phyloP scores from a whole-genome alignment of 2,888 invertebrate species.

The Diarsia brunnea region DNA sequence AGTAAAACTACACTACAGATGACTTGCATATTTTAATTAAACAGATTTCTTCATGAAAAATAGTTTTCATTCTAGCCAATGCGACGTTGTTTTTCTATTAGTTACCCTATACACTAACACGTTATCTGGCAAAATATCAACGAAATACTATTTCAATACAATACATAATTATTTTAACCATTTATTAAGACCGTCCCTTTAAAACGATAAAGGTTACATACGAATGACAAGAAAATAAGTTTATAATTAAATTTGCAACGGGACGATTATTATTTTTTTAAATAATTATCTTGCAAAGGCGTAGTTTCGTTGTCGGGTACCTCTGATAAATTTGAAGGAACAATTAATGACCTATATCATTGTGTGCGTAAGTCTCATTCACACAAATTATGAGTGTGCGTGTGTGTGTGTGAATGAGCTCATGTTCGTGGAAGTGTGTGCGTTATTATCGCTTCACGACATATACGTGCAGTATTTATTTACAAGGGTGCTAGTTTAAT shows the following conservation, averaged over 20 bases:
- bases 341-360: constrained; percentile 76
- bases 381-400: background rate
- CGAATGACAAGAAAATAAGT: constrained; percentile 79
- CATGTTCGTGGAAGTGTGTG: constrained; percentile 54
- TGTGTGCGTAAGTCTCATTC: constrained; percentile 68
- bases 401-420: constrained; percentile 53
- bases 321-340: constrained; percentile 75
- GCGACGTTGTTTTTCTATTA: background rate
- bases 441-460: constrained; percentile 71
- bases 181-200: constrained; percentile 58
- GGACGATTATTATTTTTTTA: constrained; percentile 57
- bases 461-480: constrained; percentile 74
- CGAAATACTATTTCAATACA: constrained; percentile 8
- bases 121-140: background rate
- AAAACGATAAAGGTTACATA: constrained; percentile 69
- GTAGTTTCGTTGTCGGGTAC: constrained; percentile 68
- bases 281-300: constrained; percentile 76
- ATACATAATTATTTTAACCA: constrained; percentile 22
- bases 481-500: constrained; percentile 74
- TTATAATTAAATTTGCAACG: constrained; percentile 77
- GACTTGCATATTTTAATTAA: background rate
- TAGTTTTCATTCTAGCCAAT: background rate
- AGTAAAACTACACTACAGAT: background rate
- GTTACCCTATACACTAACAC: background rate
- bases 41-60: background rate